Percentiles rank a stretch among this genome's conserved stretches.
Evolutionary conservation across 2,888 invertebrate species (phyloP).

Genomic region (Melieria picta): DNA sequence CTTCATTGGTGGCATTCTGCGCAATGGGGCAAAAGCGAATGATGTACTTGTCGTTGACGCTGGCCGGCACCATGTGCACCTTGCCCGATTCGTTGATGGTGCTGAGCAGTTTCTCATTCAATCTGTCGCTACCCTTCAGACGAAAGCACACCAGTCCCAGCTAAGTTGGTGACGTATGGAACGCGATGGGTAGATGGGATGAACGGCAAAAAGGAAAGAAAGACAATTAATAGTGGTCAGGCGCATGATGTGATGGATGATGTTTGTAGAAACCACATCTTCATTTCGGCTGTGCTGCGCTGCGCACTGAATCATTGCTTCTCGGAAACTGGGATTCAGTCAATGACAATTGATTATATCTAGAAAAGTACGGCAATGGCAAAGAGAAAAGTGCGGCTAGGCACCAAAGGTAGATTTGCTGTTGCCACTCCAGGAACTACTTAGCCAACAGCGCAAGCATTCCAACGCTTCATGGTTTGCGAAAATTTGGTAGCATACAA

Average conservation of each 20-base stretch:
- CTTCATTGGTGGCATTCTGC: conserved; percentile 85
- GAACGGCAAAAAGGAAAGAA: conserved; percentile 6
- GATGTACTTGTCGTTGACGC: conserved; percentile 87
- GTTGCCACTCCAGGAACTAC: too few species aligned
- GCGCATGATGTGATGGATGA: not conserved
- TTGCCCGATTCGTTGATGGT: conserved; percentile 94
- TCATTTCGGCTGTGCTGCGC: too few species aligned
- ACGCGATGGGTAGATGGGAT: not conserved
- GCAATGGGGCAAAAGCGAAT: conserved; percentile 95
- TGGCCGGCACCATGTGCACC: conserved; percentile 96
- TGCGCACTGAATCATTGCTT: too few species aligned
- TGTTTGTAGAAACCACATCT: too few species aligned
- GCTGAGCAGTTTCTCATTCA: conserved; percentile 92
- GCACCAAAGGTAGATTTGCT: too few species aligned
- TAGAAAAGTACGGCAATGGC: too few species aligned
- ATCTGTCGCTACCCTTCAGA: conserved; percentile 78
- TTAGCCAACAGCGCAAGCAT: too few species aligned
- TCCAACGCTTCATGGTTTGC: too few species aligned
- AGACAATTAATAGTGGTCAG: not conserved
- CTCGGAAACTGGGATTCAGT: too few species aligned
- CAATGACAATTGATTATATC: too few species aligned
- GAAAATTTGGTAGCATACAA: too few species aligned
- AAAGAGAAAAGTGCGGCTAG: too few species aligned
- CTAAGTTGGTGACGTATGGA: conserved; percentile 65
- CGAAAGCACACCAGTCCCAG: conserved; percentile 93